Base-by-base conservation (phyloP, 2,888 invertebrate species). In the Blastobasis adustella region DNA sequence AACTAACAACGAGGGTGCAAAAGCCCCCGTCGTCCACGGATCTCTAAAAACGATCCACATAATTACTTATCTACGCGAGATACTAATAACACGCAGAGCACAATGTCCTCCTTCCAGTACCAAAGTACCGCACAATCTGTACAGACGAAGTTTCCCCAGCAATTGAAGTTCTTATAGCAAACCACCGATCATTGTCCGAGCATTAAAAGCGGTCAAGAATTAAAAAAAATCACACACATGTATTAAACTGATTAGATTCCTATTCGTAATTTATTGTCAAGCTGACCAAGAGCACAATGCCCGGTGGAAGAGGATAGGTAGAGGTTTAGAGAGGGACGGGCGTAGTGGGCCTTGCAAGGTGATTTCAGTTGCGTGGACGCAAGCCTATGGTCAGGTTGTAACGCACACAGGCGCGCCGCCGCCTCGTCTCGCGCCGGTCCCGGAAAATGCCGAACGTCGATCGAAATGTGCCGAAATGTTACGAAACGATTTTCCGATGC, bases 331-430 rank as follows among this genome's bases (percentile, higher is more conserved):
- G 63, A 54, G 82, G 79, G 84, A 85, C 63, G 61, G 73, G 53
- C 61, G 76, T 71, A 86, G 79, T 85, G 85, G 87, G 86, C 88
- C 88, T 88, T 88, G 88, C 88, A 88, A 88, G 88, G 88, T 87
- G 86, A 87, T 84, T 85, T 87, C 77, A 88, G 88, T 88, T 84
- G 88, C 84, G 82, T 79, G 75, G 74, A 81, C 87, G 88, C 87
- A 83, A 78, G 81, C 85, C 73, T 69, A 71, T 75, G 69, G 82
- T 75, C 81, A 82, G 83, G 86, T 83, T 82, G 86, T 82, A 69
- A 78, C 74, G 69, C 80, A 82, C 81, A 78, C 78, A 74, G 63
- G 73, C 71, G 72, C 61, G 65, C 66, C 62, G 60, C 59, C 60
- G 69, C 67, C 23, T 67, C 68, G 65, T 65, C 54, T 54, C 56